Percentiles rank a stretch among this genome's conserved stretches.
Conservation (phyloP, 2,888 invertebrate genomes). For the Willowsia nigromaculata region DNA sequence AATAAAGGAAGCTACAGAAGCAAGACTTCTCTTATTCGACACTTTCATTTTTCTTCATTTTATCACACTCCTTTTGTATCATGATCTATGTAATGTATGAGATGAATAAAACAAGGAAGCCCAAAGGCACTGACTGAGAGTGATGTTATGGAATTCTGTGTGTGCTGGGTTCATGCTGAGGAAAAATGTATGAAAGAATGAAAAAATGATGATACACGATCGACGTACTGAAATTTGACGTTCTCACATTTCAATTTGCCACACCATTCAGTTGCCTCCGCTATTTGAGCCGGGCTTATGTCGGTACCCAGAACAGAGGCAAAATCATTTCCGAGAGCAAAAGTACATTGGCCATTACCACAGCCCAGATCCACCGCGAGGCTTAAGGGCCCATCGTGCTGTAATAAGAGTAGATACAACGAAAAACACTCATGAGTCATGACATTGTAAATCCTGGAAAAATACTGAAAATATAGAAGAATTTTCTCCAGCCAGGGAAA, state of each 20-base stretch:
- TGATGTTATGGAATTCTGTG: too few relatives aligned
- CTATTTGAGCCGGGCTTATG: slow-evolving; percentile 80
- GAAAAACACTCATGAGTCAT: neutral
- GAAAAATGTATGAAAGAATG: neutral
- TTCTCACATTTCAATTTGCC: slow-evolving; percentile 79
- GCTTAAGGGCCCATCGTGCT: slow-evolving; percentile 53
- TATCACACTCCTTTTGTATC: neutral
- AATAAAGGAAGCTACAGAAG: neutral
- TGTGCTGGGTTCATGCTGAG: too few relatives aligned
- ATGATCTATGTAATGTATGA: neutral
- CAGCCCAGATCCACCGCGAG: slow-evolving; percentile 82
- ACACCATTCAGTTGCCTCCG: slow-evolving; percentile 79
- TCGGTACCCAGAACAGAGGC: slow-evolving; percentile 81
- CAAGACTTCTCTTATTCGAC: neutral
- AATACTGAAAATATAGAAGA: neutral
- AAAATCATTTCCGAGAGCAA: slow-evolving; percentile 80
- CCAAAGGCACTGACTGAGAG: neutral
- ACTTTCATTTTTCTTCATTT: slow-evolving; percentile 10
- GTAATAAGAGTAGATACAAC: neutral
- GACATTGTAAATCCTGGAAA: neutral
- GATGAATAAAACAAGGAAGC: neutral
- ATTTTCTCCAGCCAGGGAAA: neutral
- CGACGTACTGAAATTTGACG: slow-evolving; percentile 79
- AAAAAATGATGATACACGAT: slow-evolving; percentile 9
- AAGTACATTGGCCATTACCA: slow-evolving; percentile 82